A percentile compares a stretch with the other conserved stretches of the same genome.
Conservation (phyloP, 2,113 vertebrate genomes). For the Hucho hucho region DNA sequence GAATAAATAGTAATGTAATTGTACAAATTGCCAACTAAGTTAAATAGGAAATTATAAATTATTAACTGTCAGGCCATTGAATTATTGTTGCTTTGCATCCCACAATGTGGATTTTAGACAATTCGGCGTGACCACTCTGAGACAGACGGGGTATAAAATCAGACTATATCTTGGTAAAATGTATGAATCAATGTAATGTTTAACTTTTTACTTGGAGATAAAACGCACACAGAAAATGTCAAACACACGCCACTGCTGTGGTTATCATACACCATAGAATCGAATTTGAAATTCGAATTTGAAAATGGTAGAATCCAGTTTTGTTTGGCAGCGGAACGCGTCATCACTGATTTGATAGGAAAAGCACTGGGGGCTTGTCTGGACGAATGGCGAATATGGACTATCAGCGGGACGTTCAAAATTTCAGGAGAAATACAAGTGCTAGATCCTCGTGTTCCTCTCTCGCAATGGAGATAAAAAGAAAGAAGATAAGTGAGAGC, state of each 20-base stretch:
- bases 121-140: not conserved
- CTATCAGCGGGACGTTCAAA: slow-evolving; percentile 76
- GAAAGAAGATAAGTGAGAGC: slow-evolving; percentile 74
- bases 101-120: not conserved
- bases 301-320: slow-evolving; percentile 43
- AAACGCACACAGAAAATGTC: not conserved
- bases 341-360: not conserved
- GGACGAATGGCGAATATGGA: slow-evolving; percentile 59
- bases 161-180: not conserved
- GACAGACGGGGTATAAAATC: not conserved
- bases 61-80: not conserved
- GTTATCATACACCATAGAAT: not conserved
- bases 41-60: not conserved
- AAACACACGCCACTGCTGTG: not conserved
- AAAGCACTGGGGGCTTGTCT: slow-evolving; percentile 22
- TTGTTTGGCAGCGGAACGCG: slow-evolving; percentile 38
- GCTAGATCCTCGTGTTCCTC: slow-evolving; percentile 64
- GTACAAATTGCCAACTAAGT: not conserved
- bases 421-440: slow-evolving; percentile 48
- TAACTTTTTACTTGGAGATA: not conserved
- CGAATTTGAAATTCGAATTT: slow-evolving; percentile 39
- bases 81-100: too few species aligned
- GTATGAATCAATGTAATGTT: not conserved
- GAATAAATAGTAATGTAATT: not conserved
- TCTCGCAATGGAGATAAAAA: slow-evolving; percentile 76